phyloP scores from a whole-genome alignment of 2,888 invertebrate genomes.

The Polymixis flavicincta region DNA sequence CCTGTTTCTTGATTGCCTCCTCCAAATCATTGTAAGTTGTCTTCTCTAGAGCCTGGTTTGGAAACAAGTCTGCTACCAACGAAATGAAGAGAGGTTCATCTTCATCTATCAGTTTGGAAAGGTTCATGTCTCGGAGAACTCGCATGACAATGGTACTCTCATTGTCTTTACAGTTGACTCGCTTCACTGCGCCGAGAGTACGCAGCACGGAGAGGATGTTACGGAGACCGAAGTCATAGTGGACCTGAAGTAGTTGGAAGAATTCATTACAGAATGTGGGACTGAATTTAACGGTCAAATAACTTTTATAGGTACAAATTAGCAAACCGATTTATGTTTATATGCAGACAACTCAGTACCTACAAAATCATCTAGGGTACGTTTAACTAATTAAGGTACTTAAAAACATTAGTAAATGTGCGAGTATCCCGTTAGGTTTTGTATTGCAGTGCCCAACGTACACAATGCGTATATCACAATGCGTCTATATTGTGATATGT shows the following conservation, averaged over 20 bases:
- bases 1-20: conserved; percentile 96
- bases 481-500: too few relatives aligned
- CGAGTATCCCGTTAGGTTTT: too few relatives aligned
- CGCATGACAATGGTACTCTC: conserved; percentile 99
- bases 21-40: conserved; percentile 97
- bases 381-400: not conserved
- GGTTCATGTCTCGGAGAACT: conserved; percentile 99
- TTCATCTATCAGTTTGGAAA: conserved; percentile 98
- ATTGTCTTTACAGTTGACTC: conserved; percentile 97
- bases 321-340: not conserved
- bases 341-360: not conserved
- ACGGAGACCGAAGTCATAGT: conserved; percentile 98
- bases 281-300: not conserved
- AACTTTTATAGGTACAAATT: not conserved
- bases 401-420: not conserved
- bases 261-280: not conserved
- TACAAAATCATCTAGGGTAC: not conserved
- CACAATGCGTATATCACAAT: too few relatives aligned
- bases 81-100: conserved; percentile 99
- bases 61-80: conserved; percentile 98
- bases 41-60: conserved; percentile 98
- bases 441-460: too few relatives aligned
- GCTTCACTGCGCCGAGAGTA: conserved; percentile 97
- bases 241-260: conserved; percentile 91
- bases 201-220: conserved; percentile 98